phyloP scores from a whole-genome alignment of 2,888 invertebrate genomes.

The Diachrysia chrysitis region DNA sequence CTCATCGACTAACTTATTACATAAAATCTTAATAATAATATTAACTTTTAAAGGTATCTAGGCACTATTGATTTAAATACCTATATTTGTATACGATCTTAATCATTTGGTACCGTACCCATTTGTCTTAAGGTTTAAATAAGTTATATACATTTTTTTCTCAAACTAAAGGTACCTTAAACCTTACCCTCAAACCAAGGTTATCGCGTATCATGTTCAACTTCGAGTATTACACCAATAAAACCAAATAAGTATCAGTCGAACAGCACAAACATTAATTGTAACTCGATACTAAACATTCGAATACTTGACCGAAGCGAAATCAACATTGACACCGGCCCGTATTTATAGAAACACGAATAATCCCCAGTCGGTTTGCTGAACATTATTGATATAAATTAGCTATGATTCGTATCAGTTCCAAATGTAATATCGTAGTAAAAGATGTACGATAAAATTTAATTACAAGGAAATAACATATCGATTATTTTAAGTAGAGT shows the following conservation, averaged over 20 bases:
- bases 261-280: neutral
- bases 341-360: neutral
- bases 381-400: neutral
- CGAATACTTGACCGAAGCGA: neutral
- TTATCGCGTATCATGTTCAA: neutral
- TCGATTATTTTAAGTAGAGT: constrained; percentile 13
- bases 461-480: neutral
- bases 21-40: too few species aligned
- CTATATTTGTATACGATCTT: too few species aligned
- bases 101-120: too few species aligned
- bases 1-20: too few species aligned
- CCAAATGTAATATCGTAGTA: neutral
- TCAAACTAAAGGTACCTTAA: neutral
- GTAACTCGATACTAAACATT: neutral
- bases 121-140: too few species aligned
- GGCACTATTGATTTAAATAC: too few species aligned
- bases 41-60: too few species aligned
- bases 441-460: neutral
- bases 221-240: neutral
- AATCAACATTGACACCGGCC: neutral
- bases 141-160: neutral
- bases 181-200: constrained; percentile 1
- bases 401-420: neutral
- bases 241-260: neutral
- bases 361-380: neutral